Percentiles rank a stretch among this genome's conserved stretches.
These are phyloP conservation scores for Ammodramus savannarum DNA, from an alignment of 2,113 vertebrate genomes.

Conservation along the genomic window DNA sequence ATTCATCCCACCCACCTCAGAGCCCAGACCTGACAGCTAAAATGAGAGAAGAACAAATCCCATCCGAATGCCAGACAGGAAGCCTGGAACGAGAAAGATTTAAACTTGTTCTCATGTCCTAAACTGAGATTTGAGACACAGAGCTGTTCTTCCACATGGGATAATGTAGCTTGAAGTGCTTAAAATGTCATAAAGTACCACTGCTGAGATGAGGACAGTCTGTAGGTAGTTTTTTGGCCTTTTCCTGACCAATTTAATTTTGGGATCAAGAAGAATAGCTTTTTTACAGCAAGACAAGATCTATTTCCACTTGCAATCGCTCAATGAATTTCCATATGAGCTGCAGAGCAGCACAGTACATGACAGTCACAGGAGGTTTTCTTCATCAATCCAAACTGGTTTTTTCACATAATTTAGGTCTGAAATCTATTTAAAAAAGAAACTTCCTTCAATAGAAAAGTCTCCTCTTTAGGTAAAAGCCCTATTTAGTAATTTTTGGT, in stretches of 20 bases:
- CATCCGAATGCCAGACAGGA: constrained; percentile 13
- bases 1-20: constrained; percentile 54
- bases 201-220: constrained; percentile 18
- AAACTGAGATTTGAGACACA: constrained; percentile 31
- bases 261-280: constrained; percentile 20
- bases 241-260: constrained; percentile 20
- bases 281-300: constrained; percentile 12
- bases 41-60: neutral
- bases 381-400: neutral
- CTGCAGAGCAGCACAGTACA: neutral
- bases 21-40: constrained; percentile 33
- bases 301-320: neutral
- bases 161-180: constrained; percentile 36
- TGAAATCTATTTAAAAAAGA: neutral
- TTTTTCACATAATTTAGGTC: neutral
- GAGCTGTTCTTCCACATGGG: neutral
- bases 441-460: neutral
- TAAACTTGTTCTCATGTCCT: constrained; percentile 35
- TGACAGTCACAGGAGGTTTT: neutral
- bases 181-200: constrained; percentile 40
- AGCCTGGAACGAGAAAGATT: neutral
- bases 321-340: neutral
- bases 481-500: neutral
- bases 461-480: neutral
- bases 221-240: neutral